A percentile compares a stretch with the other conserved stretches of the same genome.
Conservation (phyloP, 2,113 vertebrate genomes). For the Austrofundulus limnaeus region DNA sequence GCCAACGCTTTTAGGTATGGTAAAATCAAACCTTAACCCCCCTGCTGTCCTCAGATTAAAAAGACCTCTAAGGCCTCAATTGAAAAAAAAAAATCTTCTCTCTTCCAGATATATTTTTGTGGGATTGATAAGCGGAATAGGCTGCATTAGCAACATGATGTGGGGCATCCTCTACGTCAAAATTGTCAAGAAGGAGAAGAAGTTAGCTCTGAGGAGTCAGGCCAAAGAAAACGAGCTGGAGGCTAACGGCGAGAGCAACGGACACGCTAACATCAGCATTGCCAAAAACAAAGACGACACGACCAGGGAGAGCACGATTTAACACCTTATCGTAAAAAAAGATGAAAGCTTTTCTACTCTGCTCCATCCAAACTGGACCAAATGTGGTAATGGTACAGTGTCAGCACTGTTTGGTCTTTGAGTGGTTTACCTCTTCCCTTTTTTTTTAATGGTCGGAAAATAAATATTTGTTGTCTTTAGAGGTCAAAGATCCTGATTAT, state of each 20-base stretch:
- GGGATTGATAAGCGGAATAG: constrained; percentile 70
- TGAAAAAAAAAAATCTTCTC: neutral
- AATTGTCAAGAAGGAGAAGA: constrained; percentile 69
- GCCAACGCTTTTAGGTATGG: constrained; percentile 82
- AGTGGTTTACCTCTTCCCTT: constrained; percentile 1
- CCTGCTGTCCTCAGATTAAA: too few relatives aligned
- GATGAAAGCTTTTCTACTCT: neutral
- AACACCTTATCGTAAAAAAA: constrained; percentile 15
- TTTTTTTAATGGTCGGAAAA: neutral
- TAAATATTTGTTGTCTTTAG: constrained; percentile 1
- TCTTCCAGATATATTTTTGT: constrained; percentile 70
- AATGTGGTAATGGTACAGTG: constrained; percentile 40
- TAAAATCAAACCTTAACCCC: neutral
- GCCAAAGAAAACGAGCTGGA: constrained; percentile 58
- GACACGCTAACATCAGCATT: constrained; percentile 52
- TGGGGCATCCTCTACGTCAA: constrained; percentile 61
- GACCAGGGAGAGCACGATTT: constrained; percentile 74
- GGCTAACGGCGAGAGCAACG: constrained; percentile 8
- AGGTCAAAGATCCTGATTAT: constrained; percentile 10
- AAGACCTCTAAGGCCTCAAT: too few relatives aligned
- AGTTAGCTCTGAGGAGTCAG: constrained; percentile 53
- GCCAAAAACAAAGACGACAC: constrained; percentile 52
- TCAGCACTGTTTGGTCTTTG: constrained; percentile 14
- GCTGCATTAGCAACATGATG: constrained; percentile 54
- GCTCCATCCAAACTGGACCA: constrained; percentile 26